phyloP scores from a whole-genome alignment of 2,888 invertebrate genomes.

The Leuctra nigra region DNA sequence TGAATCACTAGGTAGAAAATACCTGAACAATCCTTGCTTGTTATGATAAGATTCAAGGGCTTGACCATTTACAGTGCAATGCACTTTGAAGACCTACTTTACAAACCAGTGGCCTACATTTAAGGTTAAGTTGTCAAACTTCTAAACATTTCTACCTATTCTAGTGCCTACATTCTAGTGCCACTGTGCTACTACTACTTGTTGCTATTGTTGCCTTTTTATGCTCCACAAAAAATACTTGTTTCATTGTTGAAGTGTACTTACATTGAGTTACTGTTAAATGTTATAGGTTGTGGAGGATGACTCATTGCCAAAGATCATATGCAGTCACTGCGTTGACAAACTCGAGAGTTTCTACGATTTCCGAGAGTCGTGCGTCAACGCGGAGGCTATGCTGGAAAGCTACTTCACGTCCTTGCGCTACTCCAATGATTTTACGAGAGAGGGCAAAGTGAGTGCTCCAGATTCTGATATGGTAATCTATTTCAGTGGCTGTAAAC shows the following conservation, averaged over 20 bases:
- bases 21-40: background rate
- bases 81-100: conserved; percentile 16
- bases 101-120: conserved; percentile 7
- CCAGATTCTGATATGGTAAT: too few relatives aligned
- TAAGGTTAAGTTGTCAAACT: background rate
- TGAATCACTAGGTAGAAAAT: background rate
- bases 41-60: background rate
- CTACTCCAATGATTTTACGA: conserved; percentile 54
- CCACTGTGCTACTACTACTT: too few relatives aligned
- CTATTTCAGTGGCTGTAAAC: too few relatives aligned
- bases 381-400: conserved; percentile 59
- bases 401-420: conserved; percentile 55
- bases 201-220: too few relatives aligned
- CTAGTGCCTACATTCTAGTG: too few relatives aligned
- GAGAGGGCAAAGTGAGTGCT: conserved; percentile 38
- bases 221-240: too few relatives aligned
- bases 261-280: too few relatives aligned
- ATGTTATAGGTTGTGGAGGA: conserved; percentile 53
- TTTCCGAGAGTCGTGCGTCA: conserved; percentile 56
- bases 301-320: conserved; percentile 61
- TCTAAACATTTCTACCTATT: too few relatives aligned
- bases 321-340: conserved; percentile 56
- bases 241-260: too few relatives aligned
- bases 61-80: conserved; percentile 8
- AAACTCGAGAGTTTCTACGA: conserved; percentile 55